Evolutionary conservation across 2,888 invertebrate species (phyloP), one percentile per base, ranked within the genome.

Genomic region (Caradrina kadenii): DNA sequence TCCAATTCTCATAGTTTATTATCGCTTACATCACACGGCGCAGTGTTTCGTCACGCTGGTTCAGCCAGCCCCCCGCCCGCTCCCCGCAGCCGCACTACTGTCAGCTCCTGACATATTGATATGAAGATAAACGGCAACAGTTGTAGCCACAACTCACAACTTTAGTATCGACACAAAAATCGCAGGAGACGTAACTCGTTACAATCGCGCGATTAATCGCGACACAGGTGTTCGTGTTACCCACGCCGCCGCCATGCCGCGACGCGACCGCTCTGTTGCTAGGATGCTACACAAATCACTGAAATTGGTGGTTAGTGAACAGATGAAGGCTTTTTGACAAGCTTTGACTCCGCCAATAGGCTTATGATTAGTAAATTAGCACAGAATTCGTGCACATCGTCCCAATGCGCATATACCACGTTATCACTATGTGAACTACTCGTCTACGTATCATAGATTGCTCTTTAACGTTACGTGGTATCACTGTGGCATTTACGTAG

Each of bases 151-250:
- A 49, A 52, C 39, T 54, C 49, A 42, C 31, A 6, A 56, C 21
- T 63, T 63, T 13, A 42, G 45, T 71, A 82, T 78, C 78, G 74
- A 61, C 15, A 54, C 67, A 64, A 79, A 64, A 63, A 67, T 78
- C 82, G 54, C 68, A 52, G 58, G 52, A 45, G 54, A 64, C 66
- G 74, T 79, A 79, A 82, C 45, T 82, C 19, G 66, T 62, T 21
- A 63, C 52, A 65, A 79, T 79, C 82, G 80, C 39, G 31, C 60
- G 42, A 54, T 54, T 53, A 53, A 67, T 73, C 69, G 63, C 54
- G 6, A 39, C 55, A 48, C 78, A 64, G 59, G 78, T 59, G 81
- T 62, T 56, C 67, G 78, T 59, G 81, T 62, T 60, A 71, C 77
- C 78, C 67, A 78, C 71, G 61, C 80, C 19, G 15, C 15, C 45